Base-by-base conservation (phyloP, 2,888 invertebrate genomes). In the Gasteruption jaculator region DNA sequence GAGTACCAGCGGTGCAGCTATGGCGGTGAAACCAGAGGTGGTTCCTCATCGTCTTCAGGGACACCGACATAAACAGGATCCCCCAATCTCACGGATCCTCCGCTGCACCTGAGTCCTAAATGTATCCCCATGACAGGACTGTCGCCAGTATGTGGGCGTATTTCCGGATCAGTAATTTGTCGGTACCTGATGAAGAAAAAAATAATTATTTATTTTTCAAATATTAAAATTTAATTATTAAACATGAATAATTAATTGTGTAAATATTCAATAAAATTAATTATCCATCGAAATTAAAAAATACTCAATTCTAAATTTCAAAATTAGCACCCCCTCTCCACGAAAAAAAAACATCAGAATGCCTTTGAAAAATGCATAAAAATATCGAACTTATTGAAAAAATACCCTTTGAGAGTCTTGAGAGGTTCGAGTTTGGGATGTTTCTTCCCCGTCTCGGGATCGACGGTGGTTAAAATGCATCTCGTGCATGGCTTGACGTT, bases 391-490 rank as follows among this genome's bases (percentile, higher is more conserved):
- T n/a, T n/a, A n/a, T n/a, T n/a, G n/a, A n/a, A n/a, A n/a, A n/a
- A n/a, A 60, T 71, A 85, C 85, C 70, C 75, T 67, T 76, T 82
- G 12, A 86, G 70, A 12, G 83, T 84, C 52, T 74, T 75, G 29
- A 86, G 61, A 1, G 86, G 86, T 57, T 86, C 82, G 3, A 72
- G 64, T 16, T 79, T 75, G 1, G 73, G 54, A 60, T 80, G 70
- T 35, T 79, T 81, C 10, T 74, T 71, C 2, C 81, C 85, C 1
- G 80, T 82, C 48, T 79, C 77, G 1, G 82, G 81, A 61, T 86
- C 78, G 1, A 86, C 77, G 1, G 84, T 85, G 1, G 84, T 83
- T 45, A 86, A 61, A n/a, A 83, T 70, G 59, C 87, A 87, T 76
- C 83, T 79, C 1, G 77, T 75, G 57, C 85, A 85, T 0, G 82